Evolutionary conservation across 2,113 vertebrate species (phyloP).

Genomic region (Petrocephalus microphthalmus): DNA sequence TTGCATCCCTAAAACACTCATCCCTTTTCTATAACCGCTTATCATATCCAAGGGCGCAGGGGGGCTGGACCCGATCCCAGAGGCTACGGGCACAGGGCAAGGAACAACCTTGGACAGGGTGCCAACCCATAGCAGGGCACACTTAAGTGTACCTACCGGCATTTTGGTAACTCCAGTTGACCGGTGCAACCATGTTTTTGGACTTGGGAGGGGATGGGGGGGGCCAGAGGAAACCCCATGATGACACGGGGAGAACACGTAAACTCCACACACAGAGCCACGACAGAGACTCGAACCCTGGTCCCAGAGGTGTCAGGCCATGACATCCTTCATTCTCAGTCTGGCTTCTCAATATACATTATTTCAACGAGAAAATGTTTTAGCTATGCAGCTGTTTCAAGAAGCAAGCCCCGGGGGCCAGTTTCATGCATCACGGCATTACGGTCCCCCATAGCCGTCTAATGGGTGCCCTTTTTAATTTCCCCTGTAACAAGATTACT

Average conservation of each 20-base stretch:
- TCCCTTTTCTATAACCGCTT: neutral
- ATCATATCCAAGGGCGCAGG: neutral
- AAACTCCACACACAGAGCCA: neutral
- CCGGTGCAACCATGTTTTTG: neutral
- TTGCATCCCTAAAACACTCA: neutral
- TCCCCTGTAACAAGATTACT: constrained; percentile 3
- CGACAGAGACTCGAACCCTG: neutral
- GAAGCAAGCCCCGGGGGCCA: neutral
- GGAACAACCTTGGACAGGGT: neutral
- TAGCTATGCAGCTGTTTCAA: neutral
- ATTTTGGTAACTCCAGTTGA: neutral
- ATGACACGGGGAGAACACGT: neutral
- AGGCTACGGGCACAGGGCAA: neutral
- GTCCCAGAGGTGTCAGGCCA: neutral
- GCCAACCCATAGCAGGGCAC: neutral
- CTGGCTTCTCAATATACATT: neutral
- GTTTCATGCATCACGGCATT: neutral
- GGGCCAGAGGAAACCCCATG: neutral
- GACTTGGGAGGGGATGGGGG: neutral
- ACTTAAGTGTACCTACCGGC: neutral
- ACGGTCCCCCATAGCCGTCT: neutral
- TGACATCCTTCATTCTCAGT: neutral
- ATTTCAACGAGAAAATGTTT: neutral
- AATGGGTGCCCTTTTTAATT: constrained; percentile 6
- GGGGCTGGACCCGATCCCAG: too few relatives aligned